phyloP scores from a whole-genome alignment of 1,140 invertebrate species.

The Drosophila truncata region DNA sequence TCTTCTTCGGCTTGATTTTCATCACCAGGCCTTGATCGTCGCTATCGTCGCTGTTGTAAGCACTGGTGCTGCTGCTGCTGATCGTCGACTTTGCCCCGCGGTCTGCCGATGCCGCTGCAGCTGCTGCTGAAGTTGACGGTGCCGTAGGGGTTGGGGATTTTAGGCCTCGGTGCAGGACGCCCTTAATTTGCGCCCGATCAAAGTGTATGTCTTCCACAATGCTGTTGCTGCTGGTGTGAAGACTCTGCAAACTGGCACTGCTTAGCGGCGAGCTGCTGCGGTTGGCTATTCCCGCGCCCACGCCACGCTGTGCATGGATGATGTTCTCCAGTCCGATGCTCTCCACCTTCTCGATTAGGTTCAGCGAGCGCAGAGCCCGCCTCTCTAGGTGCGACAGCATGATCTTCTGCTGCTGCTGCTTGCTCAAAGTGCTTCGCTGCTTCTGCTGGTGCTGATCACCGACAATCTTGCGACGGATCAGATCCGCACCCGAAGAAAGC shows the following conservation, averaged over 20 bases:
- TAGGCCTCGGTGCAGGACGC: conserved; percentile 71
- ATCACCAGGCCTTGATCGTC: conserved; percentile 72
- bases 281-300: conserved; percentile 77
- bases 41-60: conserved; percentile 74
- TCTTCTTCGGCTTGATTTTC: conserved; percentile 46
- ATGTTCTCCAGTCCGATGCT: conserved; percentile 89
- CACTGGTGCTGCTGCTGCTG: conserved; percentile 60
- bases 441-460: conserved; percentile 84
- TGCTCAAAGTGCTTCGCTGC: conserved; percentile 71
- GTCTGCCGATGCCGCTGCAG: conserved; percentile 11
- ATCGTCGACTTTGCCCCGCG: conserved; percentile 12
- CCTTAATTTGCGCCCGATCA: conserved; percentile 81
- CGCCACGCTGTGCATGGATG: conserved; percentile 87
- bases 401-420: conserved; percentile 84
- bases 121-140: conserved; percentile 6
- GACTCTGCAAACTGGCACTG: conserved; percentile 88
- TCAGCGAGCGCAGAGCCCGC: conserved; percentile 86
- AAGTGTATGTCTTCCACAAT: conserved; percentile 81
- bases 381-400: conserved; percentile 86
- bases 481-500: conserved; percentile 90
- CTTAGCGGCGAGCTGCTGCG: conserved; percentile 88
- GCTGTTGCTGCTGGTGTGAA: conserved; percentile 85
- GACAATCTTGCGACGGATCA: conserved; percentile 89
- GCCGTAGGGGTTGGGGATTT: conserved; percentile 60
- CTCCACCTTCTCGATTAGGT: conserved; percentile 89